Evolutionary conservation across 2,797 vertebrate genomes (phyloP).

Genomic region (Antennarius maculatus): DNA sequence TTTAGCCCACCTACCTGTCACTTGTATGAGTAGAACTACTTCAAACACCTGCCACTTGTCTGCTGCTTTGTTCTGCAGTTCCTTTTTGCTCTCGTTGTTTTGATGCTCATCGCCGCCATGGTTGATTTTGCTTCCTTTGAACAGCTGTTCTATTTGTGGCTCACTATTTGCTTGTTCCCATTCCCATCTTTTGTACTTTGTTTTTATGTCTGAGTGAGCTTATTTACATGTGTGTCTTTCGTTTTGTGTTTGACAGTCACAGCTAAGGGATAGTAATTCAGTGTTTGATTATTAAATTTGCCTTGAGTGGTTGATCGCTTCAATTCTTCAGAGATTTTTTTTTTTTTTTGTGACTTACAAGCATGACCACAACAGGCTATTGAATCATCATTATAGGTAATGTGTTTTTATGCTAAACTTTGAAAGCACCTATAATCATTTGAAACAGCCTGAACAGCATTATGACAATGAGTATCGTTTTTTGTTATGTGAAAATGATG

Average conservation of each 20-base stretch:
- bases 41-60: slow-evolving; percentile 67
- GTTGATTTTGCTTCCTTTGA: slow-evolving; percentile 60
- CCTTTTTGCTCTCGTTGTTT: slow-evolving; percentile 55
- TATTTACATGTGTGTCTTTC: slow-evolving; percentile 40
- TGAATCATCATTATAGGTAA: neutral
- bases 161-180: slow-evolving; percentile 50
- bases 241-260: slow-evolving; percentile 36
- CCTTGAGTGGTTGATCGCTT: slow-evolving; percentile 23
- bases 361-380: neutral
- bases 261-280: slow-evolving; percentile 35
- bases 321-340: neutral
- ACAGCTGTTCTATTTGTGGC: slow-evolving; percentile 48
- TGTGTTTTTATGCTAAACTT: neutral
- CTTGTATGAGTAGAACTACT: slow-evolving; percentile 66
- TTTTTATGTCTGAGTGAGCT: slow-evolving; percentile 27
- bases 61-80: slow-evolving; percentile 63
- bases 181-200: slow-evolving; percentile 51
- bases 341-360: too few relatives aligned
- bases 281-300: slow-evolving; percentile 51
- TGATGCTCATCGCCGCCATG: slow-evolving; percentile 52
- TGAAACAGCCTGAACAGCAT: neutral
- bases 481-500: neutral
- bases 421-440: neutral
- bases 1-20: slow-evolving; percentile 55
- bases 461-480: neutral